Conservation (phyloP, 2,113 vertebrate genomes). For the Catharus minimus region DNA sequence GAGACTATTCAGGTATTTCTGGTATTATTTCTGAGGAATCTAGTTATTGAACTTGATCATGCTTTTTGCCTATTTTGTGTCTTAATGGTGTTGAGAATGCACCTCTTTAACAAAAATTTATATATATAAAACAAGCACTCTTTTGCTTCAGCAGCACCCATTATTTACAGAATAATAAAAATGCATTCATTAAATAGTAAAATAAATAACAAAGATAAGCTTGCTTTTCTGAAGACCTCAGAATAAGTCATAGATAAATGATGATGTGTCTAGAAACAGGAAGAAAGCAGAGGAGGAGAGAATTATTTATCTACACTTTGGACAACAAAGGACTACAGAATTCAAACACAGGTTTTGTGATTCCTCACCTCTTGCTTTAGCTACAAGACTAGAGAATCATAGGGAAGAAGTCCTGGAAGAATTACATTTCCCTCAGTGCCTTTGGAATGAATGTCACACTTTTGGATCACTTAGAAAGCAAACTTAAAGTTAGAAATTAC, state of each 20-base stretch:
- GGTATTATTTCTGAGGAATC: neutral
- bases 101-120: neutral
- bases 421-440: neutral
- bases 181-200: neutral
- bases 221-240: neutral
- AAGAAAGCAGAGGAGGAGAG: neutral
- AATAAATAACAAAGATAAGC: neutral
- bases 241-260: neutral
- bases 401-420: neutral
- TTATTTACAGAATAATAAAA: conserved; percentile 36
- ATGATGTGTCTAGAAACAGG: fast-evolving
- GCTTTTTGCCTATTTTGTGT: neutral
- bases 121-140: neutral
- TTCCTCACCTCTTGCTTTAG: neutral
- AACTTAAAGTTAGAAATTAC: neutral
- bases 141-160: neutral
- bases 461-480: neutral
- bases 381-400: neutral
- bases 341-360: neutral
- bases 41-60: neutral
- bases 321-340: neutral
- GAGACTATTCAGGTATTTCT: neutral
- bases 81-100: neutral
- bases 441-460: neutral
- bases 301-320: neutral